phyloP scores from a whole-genome alignment of 2,113 vertebrate genomes.

The Pardalotus punctatus region DNA sequence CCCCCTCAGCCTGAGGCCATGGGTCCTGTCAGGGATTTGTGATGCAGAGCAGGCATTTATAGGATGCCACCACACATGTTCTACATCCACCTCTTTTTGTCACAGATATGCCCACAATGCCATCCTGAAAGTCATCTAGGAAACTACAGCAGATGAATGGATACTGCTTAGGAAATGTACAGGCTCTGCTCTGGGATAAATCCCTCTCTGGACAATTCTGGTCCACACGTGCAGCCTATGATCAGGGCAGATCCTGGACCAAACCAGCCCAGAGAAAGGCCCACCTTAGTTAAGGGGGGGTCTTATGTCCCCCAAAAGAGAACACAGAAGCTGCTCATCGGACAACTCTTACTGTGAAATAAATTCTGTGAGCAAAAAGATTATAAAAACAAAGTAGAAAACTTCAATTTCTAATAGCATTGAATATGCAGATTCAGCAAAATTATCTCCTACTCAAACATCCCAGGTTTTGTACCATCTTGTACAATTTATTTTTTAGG shows the following conservation, averaged over 20 bases:
- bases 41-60: background rate
- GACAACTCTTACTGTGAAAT: background rate
- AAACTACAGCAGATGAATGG: background rate
- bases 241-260: background rate
- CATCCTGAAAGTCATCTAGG: background rate
- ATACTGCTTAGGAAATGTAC: background rate
- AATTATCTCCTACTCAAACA: background rate
- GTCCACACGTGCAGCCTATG: background rate
- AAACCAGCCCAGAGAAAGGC: background rate
- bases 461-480: background rate
- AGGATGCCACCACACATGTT: background rate
- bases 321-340: background rate
- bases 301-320: background rate
- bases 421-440: background rate
- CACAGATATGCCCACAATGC: fast-evolving
- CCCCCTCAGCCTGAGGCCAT: background rate
- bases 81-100: background rate
- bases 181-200: background rate
- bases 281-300: background rate
- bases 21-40: background rate
- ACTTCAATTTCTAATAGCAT: background rate
- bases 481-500: background rate
- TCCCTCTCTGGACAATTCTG: background rate
- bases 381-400: background rate
- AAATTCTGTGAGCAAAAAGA: background rate